phyloP scores from a whole-genome alignment of 2,113 vertebrate genomes.

The Brachyhypopomus occidentalis region DNA sequence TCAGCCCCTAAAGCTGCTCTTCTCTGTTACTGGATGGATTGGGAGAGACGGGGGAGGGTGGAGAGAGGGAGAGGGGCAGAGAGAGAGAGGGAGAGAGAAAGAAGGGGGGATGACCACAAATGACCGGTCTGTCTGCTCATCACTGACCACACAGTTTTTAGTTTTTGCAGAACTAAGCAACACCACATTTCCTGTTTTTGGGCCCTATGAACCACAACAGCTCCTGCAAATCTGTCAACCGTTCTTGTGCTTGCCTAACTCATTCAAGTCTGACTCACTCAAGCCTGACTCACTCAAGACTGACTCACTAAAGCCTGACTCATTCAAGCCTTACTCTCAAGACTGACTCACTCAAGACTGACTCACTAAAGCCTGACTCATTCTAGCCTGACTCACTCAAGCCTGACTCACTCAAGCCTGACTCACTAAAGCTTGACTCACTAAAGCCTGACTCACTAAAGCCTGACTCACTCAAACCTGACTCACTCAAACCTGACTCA shows the following conservation, averaged over 20 bases:
- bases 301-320: neutral
- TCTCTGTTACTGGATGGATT: slow-evolving; percentile 33
- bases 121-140: slow-evolving; percentile 5
- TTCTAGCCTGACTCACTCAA: no score
- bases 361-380: no score
- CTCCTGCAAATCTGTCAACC: neutral
- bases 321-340: no score
- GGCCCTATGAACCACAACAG: slow-evolving; percentile 23
- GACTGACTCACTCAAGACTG: no score
- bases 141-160: slow-evolving; percentile 28
- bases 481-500: neutral
- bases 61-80: neutral
- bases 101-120: slow-evolving; percentile 28
- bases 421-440: no score
- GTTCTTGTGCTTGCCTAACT: neutral
- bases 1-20: slow-evolving; percentile 35
- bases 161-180: slow-evolving; percentile 31
- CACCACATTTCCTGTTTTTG: slow-evolving; percentile 21
- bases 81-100: neutral
- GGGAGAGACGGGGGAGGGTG: neutral
- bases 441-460: no score
- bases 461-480: no score
- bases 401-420: no score
- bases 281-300: neutral
- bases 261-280: neutral